phyloP scores from a whole-genome alignment of 2,888 invertebrate species.

The Enchytraeus crypticus region DNA sequence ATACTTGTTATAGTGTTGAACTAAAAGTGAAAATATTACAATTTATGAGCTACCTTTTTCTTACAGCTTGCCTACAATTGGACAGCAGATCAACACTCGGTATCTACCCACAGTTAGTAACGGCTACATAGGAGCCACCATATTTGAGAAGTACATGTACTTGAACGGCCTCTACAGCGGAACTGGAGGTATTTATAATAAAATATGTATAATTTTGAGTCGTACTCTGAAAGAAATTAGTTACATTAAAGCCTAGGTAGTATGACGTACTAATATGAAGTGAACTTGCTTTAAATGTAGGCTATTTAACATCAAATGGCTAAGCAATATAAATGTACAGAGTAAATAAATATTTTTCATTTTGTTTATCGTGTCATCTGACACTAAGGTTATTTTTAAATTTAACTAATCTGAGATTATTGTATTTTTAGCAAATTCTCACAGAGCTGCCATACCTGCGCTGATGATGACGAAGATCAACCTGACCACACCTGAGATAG shows the following conservation, averaged over 20 bases:
- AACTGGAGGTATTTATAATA: conserved; percentile 21
- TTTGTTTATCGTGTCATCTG: not conserved
- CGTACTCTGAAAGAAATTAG: not conserved
- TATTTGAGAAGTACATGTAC: conserved; percentile 20
- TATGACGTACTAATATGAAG: not conserved
- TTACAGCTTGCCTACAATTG: too few species aligned
- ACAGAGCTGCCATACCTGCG: conserved; percentile 25
- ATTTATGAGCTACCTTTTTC: too few species aligned
- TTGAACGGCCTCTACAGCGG: conserved; percentile 29
- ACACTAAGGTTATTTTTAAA: too few species aligned
- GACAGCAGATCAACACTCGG: conserved; percentile 13
- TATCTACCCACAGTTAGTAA: conserved; percentile 30
- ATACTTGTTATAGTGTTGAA: too few species aligned
- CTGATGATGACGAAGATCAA: conserved; percentile 20
- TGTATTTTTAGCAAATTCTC: conserved; percentile 18
- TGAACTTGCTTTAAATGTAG: not conserved
- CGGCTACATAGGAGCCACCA: conserved; percentile 26
- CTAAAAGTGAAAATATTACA: too few species aligned
- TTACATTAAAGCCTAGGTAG: not conserved
- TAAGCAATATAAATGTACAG: not conserved
- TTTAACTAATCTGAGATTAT: not conserved
- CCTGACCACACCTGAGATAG: conserved; percentile 13
- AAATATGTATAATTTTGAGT: not conserved
- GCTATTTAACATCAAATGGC: not conserved
- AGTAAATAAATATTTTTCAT: not conserved